phyloP scores from a whole-genome alignment of 1,140 invertebrate genomes.

The Potamilus streckersoni region DNA sequence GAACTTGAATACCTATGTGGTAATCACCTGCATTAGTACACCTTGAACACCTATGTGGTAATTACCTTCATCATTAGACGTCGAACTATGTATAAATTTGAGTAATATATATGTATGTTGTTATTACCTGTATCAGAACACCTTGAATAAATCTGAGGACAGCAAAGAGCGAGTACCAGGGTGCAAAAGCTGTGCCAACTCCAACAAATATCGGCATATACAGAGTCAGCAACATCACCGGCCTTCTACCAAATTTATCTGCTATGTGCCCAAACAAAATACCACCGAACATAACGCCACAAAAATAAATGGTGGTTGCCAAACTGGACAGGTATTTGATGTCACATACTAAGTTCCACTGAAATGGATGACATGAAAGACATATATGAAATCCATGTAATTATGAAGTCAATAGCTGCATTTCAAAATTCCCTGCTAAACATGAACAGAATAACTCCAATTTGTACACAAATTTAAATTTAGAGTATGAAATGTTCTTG shows the following conservation, averaged over 20 bases:
- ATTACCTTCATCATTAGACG: too few species aligned
- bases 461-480: too few species aligned
- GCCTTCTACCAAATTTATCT: conserved; percentile 77
- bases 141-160: conserved; percentile 53
- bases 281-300: conserved; percentile 83
- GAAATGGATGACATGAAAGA: conserved; percentile 56
- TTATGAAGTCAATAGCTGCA: too few species aligned
- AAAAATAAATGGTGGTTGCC: conserved; percentile 81
- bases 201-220: conserved; percentile 70
- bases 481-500: too few species aligned
- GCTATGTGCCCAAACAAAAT: conserved; percentile 79
- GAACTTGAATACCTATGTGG: too few species aligned
- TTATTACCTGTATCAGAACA: conserved; percentile 53
- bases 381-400: conserved; percentile 6
- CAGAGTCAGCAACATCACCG: conserved; percentile 73
- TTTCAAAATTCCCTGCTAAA: too few species aligned
- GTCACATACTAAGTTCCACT: conserved; percentile 86
- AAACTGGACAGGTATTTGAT: conserved; percentile 77
- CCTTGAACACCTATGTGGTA: too few species aligned
- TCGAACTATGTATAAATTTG: too few species aligned
- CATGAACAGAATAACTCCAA: too few species aligned
- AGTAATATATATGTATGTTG: conserved; percentile 19
- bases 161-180: conserved; percentile 44
- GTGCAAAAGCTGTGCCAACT: conserved; percentile 67
- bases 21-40: too few species aligned